These are phyloP conservation scores for Melieria picta DNA, from an alignment of 2,888 invertebrate genomes.

Conservation along the genomic window DNA sequence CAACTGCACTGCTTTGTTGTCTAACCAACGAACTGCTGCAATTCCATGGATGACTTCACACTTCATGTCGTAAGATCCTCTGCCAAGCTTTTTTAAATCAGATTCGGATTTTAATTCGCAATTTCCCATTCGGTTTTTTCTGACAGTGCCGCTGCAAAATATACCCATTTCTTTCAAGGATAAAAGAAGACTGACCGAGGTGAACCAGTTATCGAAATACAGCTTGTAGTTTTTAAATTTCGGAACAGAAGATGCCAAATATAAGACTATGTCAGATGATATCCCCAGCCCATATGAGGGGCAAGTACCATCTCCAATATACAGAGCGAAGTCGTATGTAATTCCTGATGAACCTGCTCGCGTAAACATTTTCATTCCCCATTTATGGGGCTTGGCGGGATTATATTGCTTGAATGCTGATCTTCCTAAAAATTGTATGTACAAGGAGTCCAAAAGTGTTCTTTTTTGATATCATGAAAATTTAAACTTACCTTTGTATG, in stretches of 20 bases:
- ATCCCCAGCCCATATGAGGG: slow-evolving; percentile 39
- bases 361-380: slow-evolving; percentile 42
- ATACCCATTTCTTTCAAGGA: slow-evolving; percentile 28
- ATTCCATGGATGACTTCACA: slow-evolving; percentile 16
- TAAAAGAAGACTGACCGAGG: slow-evolving; percentile 28
- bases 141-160: not conserved
- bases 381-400: slow-evolving; percentile 40
- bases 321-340: slow-evolving; percentile 39
- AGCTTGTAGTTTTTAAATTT: slow-evolving; percentile 37
- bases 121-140: not conserved
- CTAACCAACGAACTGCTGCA: slow-evolving; percentile 10
- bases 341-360: slow-evolving; percentile 36
- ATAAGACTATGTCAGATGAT: slow-evolving; percentile 39
- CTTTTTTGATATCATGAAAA: slow-evolving; percentile 1
- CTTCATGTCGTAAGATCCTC: slow-evolving; percentile 21
- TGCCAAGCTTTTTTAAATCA: slow-evolving; percentile 22
- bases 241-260: slow-evolving; percentile 33
- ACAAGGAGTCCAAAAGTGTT: not conserved
- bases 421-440: slow-evolving; percentile 16
- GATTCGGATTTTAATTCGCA: slow-evolving; percentile 3
- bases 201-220: slow-evolving; percentile 43
- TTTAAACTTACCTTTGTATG: slow-evolving; percentile 33
- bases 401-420: slow-evolving; percentile 33
- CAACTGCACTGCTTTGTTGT: slow-evolving; percentile 15
- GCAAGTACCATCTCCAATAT: slow-evolving; percentile 39